A percentile compares a stretch with the other conserved stretches of the same genome.
These are phyloP conservation scores for Periophthalmus magnuspinnatus DNA, from an alignment of 2,797 vertebrate genomes.

Conservation along the genomic window DNA sequence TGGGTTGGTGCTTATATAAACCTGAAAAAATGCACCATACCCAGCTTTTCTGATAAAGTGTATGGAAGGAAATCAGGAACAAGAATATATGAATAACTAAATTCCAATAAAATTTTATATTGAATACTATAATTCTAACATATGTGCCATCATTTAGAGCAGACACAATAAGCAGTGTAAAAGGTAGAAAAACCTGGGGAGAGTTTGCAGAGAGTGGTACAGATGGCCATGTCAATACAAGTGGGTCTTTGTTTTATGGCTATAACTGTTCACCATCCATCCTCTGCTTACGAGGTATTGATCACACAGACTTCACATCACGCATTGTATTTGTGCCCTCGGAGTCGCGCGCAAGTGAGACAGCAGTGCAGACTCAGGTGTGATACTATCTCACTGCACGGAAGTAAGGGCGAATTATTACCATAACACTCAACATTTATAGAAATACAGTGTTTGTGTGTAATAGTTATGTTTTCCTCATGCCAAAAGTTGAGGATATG, in stretches of 20 bases:
- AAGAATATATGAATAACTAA: no score
- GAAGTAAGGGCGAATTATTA: not conserved
- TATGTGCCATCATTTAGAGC: not conserved
- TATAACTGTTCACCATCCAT: conserved; percentile 70
- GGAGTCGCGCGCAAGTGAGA: conserved; percentile 27
- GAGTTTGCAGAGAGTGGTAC: conserved; percentile 63
- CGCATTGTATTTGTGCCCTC: conserved; percentile 60
- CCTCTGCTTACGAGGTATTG: conserved; percentile 69
- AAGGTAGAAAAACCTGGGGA: conserved; percentile 31
- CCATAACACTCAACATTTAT: not conserved
- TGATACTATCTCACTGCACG: not conserved
- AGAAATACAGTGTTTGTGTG: no score
- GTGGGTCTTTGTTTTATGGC: conserved; percentile 70
- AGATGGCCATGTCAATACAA: conserved; percentile 73
- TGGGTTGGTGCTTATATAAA: no score
- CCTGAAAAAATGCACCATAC: no score
- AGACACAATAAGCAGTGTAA: conserved; percentile 30
- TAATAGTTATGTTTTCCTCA: no score
- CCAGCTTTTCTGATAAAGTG: no score
- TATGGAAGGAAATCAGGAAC: no score
- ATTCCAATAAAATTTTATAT: no score
- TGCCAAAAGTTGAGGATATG: no score
- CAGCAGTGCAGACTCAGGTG: not conserved
- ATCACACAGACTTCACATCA: conserved; percentile 66
- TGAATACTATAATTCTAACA: not conserved